These are phyloP conservation scores for Syrista parreyssii DNA, from an alignment of 2,888 invertebrate species.

Conservation along the genomic window DNA sequence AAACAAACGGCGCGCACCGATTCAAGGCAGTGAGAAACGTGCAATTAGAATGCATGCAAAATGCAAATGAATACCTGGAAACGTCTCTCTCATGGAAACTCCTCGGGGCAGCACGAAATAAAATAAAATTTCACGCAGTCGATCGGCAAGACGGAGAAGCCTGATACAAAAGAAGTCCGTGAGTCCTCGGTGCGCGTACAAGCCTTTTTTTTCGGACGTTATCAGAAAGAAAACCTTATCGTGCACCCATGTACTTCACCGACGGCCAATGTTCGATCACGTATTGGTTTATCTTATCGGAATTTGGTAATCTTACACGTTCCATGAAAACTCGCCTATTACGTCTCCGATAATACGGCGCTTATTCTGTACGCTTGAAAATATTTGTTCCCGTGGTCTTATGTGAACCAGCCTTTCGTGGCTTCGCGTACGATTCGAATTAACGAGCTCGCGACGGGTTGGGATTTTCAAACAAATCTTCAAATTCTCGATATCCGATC, in stretches of 20 bases:
- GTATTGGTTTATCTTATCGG: conserved; percentile 46
- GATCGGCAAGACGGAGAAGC: neutral
- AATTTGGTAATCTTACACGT: conserved; percentile 37
- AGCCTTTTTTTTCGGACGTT: neutral
- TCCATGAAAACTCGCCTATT: conserved; percentile 18
- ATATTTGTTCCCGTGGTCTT: neutral
- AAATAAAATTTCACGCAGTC: neutral
- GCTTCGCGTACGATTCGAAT: neutral
- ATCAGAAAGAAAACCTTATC: conserved; percentile 4
- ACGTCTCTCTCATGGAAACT: neutral
- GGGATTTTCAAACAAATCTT: neutral
- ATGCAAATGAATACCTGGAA: neutral
- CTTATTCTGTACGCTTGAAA: neutral
- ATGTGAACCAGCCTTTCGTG: neutral
- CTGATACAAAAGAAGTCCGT: neutral
- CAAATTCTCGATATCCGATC: neutral
- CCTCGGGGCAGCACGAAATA: neutral
- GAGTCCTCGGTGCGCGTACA: neutral
- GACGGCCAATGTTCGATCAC: conserved; percentile 31
- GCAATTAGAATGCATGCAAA: neutral
- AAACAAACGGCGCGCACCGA: neutral
- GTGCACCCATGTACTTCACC: conserved; percentile 30
- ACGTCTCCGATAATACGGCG: neutral
- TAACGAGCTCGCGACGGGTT: neutral
- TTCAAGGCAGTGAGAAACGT: neutral